Evolutionary conservation across 2,797 vertebrate genomes (phyloP), one percentile per base, ranked within the genome.

Genomic region (Melanogrammus aeglefinus): DNA sequence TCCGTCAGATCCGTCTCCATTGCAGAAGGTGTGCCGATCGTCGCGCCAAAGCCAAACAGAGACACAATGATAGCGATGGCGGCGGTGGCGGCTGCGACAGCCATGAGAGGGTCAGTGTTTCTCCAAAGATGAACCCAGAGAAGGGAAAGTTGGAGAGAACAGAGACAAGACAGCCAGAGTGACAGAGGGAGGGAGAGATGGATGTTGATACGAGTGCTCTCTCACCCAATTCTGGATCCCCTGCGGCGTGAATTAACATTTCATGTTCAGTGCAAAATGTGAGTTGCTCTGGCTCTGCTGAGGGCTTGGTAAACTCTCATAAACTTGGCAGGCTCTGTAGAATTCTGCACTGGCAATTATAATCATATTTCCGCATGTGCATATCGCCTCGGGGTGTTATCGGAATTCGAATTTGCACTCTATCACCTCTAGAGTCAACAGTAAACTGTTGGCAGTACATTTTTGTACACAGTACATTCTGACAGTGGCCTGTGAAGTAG

Each of bases 241-340:
- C 93, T 81, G 86, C 87, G 89, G 93, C 90, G 81, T 82, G 90
- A 93, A 94, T 94, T 94, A 94, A 93, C 92, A 93, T 94, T 94
- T 94, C 85, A 89, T 87, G 91, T 93, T 93, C 87, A 84, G 88
- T 90, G 89, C 86, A 88, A 88, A 92, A 89, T 89, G 86, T 84
- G 87, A 91, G 87, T 86, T 79, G 80, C 82, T 89, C 86, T 80
- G 87, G 85, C 88, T 90, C 85, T 81, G 88, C 92, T 91, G 78
- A 86, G 83, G 91, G 91, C 91, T 90, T 79, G 81, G 83, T 89
- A 84, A 88, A 89, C 90, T 90, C 88, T 91, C 84, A 82, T 88
- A 89, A 91, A 93, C 88, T 92, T 91, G 89, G 89, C 89, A 80
- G 85, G 88, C 90, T 88, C 85, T 86, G 78, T 86, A 41, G 86